These are phyloP conservation scores for Aegotheles bennettii DNA, from an alignment of 2,113 vertebrate species.

Conservation along the genomic window DNA sequence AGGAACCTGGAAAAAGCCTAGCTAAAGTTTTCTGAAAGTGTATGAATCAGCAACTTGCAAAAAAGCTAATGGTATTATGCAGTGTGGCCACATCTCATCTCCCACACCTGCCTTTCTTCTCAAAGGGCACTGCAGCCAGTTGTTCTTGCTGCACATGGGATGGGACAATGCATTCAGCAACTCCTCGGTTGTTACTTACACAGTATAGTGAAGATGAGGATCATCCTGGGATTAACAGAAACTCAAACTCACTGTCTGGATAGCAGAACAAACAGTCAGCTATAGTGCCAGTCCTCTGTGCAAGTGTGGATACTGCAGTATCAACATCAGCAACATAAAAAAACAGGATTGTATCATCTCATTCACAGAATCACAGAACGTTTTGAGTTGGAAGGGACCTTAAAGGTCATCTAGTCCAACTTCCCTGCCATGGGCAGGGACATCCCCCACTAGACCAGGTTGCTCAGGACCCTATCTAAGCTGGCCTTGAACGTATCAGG, in stretches of 20 bases:
- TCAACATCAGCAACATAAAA: neutral
- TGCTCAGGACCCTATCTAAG: too few relatives aligned
- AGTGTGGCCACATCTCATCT: neutral
- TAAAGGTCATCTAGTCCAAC: too few relatives aligned
- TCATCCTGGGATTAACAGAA: neutral
- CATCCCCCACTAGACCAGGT: too few relatives aligned
- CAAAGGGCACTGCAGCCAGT: fast-evolving
- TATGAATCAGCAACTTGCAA: neutral
- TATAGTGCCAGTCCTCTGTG: neutral
- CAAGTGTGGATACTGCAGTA: fast-evolving
- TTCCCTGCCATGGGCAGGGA: too few relatives aligned
- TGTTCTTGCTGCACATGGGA: fast-evolving
- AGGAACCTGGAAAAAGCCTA: neutral
- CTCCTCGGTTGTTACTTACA: neutral
- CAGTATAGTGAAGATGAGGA: neutral
- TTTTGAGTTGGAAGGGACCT: too few relatives aligned
- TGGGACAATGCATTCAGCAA: neutral
- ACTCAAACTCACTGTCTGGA: neutral
- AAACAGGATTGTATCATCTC: fast-evolving
- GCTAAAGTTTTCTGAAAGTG: neutral
- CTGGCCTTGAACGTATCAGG: too few relatives aligned
- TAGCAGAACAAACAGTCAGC: neutral
- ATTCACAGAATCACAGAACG: too few relatives aligned
- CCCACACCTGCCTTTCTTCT: neutral
- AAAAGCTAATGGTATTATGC: neutral